Conservation (phyloP, 2,888 invertebrate species). For the Magallana nippona region DNA sequence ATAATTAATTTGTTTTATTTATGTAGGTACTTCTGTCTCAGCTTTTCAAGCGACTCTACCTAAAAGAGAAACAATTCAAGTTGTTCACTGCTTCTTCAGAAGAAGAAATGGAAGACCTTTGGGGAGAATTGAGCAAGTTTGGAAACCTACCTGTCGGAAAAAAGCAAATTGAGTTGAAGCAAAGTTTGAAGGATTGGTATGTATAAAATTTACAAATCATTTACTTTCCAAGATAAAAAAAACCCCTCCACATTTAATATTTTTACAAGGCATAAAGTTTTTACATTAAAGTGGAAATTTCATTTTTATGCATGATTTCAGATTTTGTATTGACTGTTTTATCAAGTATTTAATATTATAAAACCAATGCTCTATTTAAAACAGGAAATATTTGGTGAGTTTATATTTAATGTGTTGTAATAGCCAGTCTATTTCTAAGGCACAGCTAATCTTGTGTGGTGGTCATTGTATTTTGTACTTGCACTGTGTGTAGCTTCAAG, state of each 20-base stretch:
- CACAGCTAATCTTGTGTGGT: background rate
- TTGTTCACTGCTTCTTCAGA: constrained; percentile 40
- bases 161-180: no score
- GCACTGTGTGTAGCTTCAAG: no score
- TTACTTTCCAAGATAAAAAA: no score
- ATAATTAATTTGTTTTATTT: no score
- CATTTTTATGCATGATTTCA: no score
- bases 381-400: background rate
- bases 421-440: no score
- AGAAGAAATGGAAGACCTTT: constrained; percentile 36
- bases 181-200: no score
- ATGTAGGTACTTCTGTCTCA: constrained; percentile 43
- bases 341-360: no score
- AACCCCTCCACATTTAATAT: background rate
- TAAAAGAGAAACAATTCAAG: constrained; percentile 52
- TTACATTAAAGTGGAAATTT: no score
- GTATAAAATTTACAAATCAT: no score
- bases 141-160: constrained; percentile 37
- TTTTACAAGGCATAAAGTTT: background rate
- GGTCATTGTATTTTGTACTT: background rate
- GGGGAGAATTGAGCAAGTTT: constrained; percentile 36
- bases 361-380: no score
- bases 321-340: no score
- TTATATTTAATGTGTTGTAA: background rate
- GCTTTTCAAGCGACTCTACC: constrained; percentile 43